Base-by-base conservation (phyloP, 2,113 vertebrate genomes). In the Uria aalge region DNA sequence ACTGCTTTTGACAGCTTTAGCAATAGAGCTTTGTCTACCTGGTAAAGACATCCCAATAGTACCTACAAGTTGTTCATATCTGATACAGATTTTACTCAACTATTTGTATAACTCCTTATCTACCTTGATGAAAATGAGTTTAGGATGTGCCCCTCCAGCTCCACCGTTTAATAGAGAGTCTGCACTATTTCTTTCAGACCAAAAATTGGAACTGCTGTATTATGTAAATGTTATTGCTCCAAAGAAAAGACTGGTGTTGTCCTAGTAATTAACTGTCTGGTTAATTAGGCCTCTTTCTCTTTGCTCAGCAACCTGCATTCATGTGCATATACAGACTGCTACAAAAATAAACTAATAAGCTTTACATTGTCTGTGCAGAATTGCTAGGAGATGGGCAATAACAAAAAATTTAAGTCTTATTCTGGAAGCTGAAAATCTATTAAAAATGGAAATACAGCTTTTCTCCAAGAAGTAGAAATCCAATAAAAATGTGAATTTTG, bases 251-350 rank as follows among this genome's bases (percentile, higher is more conserved):
- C 48, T 85, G 80, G 68, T 94, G 67, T 60, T 95, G 94, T 84
- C 92, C 91, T 90, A 84, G 90, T 88, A 96, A 96, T 96, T 96
- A 97, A 96, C 85, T 97, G 73, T 88, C 76, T 97, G 83, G 79
- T 93, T 96, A 96, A 96, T 96, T 96, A 96, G 76, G 76, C 57
- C 67, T 93, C 79, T 82, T 91, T 96, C 55, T 66, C 59, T 95
- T 94, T 92, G 69, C 93, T 97, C 94, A 96, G 95, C 92, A 97
- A 94, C 92, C 89, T 95, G 89, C 55, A 84, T 95, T 94, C 71
- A 81, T 92, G 67, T 88, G 76, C 73, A 69, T 67, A 38, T 63
- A 63, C 72, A 90, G 59, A 64, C 50, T 57, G 71, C 71, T 95
- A 91, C 55, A 91, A 89, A 96, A 94, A 80, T 75, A 91, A 88